Conservation (phyloP, 2,888 invertebrate species). For the Lysandra bellargus region DNA sequence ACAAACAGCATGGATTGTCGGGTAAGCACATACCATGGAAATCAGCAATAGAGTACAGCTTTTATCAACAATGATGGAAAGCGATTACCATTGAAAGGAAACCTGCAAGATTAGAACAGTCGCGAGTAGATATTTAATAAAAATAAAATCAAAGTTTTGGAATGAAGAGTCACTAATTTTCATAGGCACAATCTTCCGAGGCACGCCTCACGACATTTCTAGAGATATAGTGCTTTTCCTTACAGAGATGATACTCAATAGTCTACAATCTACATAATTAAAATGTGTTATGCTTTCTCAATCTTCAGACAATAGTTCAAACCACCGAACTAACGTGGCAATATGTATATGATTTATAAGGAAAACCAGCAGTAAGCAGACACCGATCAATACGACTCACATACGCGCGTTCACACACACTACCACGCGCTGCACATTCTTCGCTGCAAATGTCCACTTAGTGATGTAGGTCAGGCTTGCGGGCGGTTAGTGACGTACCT, state of each 20-base stretch:
- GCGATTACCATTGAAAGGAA: no score
- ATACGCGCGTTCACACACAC: slow-evolving; percentile 39
- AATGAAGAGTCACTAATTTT: no score
- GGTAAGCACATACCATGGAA: no score
- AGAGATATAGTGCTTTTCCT: not conserved
- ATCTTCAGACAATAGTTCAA: not conserved
- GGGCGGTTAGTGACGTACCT: slow-evolving; percentile 42
- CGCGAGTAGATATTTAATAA: no score
- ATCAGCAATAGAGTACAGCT: no score
- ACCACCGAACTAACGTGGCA: not conserved
- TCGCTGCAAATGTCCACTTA: slow-evolving; percentile 63
- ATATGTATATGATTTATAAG: slow-evolving; percentile 5
- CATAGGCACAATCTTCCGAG: no score
- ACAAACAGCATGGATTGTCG: no score
- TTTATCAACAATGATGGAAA: no score
- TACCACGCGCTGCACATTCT: slow-evolving; percentile 53
- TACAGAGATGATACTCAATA: not conserved
- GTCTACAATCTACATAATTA: no score
- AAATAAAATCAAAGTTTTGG: no score
- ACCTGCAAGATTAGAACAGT: no score
- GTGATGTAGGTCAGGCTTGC: slow-evolving; percentile 72
- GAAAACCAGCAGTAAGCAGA: slow-evolving; percentile 5
- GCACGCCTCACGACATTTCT: no score
- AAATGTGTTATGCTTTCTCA: not conserved
- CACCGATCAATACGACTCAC: slow-evolving; percentile 34